phyloP scores from a whole-genome alignment of 2,113 vertebrate species.

The Trichomycterus rosablanca region DNA sequence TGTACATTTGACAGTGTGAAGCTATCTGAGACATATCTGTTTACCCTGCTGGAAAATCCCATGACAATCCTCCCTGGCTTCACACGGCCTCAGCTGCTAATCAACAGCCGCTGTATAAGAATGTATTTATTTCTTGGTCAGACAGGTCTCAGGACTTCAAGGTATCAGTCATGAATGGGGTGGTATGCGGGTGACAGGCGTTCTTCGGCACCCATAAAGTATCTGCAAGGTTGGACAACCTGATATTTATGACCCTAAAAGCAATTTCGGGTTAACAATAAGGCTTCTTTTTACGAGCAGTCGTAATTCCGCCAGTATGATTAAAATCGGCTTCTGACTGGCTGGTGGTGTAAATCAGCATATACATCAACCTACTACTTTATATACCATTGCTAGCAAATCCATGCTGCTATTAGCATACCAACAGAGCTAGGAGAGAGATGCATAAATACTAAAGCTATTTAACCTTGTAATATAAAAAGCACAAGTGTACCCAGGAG shows the following conservation, averaged over 20 bases:
- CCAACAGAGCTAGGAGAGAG: neutral
- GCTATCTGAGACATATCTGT: slow-evolving; percentile 29
- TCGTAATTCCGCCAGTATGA: slow-evolving; percentile 60
- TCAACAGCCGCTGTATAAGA: slow-evolving; percentile 20
- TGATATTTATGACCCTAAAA: slow-evolving; percentile 63
- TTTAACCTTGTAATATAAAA: too few species aligned
- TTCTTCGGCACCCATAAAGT: slow-evolving; percentile 57
- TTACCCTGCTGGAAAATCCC: neutral
- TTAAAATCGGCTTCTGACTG: slow-evolving; percentile 62
- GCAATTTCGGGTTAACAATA: slow-evolving; percentile 67
- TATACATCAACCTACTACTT: slow-evolving; percentile 34
- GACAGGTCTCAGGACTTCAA: slow-evolving; percentile 34
- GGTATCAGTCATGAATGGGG: slow-evolving; percentile 47
- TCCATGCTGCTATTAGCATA: slow-evolving; percentile 3
- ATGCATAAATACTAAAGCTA: neutral
- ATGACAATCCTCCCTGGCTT: slow-evolving; percentile 24
- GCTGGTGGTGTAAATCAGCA: slow-evolving; percentile 49
- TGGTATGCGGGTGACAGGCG: slow-evolving; percentile 34
- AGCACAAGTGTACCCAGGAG: too few species aligned
- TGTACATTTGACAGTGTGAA: too few species aligned
- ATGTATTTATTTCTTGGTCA: slow-evolving; percentile 60
- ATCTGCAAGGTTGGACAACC: slow-evolving; percentile 55
- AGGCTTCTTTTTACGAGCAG: slow-evolving; percentile 56
- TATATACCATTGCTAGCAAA: slow-evolving; percentile 30
- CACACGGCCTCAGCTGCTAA: slow-evolving; percentile 6